These are phyloP conservation scores for Sesamia nonagrioides DNA, from an alignment of 1,140 invertebrate genomes.

Conservation along the genomic window DNA sequence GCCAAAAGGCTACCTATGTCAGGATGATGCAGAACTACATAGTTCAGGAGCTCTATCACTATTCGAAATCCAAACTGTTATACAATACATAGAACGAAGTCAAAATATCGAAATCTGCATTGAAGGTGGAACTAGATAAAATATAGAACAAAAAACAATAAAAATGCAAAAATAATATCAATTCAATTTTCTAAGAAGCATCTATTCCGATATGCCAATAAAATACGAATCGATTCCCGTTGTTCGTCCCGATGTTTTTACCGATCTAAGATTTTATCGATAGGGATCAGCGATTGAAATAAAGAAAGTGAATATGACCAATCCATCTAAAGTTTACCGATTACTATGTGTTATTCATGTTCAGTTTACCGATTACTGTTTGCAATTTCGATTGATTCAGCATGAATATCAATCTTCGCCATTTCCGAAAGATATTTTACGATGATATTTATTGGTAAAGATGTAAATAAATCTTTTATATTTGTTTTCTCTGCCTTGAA, in stretches of 20 bases:
- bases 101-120: not conserved
- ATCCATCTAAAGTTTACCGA: not conserved
- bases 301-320: not conserved
- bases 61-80: not conserved
- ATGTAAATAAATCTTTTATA: slow-evolving; percentile 37
- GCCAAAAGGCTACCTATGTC: too few species aligned
- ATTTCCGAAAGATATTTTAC: slow-evolving; percentile 22
- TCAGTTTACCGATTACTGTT: slow-evolving; percentile 12
- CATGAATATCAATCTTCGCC: slow-evolving; percentile 20
- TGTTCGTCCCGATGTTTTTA: slow-evolving; percentile 11
- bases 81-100: not conserved
- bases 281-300: not conserved
- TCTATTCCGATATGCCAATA: not conserved
- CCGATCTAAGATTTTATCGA: not conserved
- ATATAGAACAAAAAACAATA: not conserved
- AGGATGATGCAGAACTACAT: too few species aligned
- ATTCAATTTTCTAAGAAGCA: slow-evolving; percentile 25
- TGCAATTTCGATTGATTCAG: slow-evolving; percentile 24
- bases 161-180: not conserved
- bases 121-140: not conserved
- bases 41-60: too few species aligned
- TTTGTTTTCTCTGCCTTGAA: slow-evolving; percentile 8
- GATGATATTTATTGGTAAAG: slow-evolving; percentile 43
- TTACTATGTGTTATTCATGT: not conserved
- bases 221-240: slow-evolving; percentile 9